Evolutionary conservation across 2,888 invertebrate species (phyloP), one percentile per base, ranked within the genome.

Genomic region (Limnephilus lunatus): DNA sequence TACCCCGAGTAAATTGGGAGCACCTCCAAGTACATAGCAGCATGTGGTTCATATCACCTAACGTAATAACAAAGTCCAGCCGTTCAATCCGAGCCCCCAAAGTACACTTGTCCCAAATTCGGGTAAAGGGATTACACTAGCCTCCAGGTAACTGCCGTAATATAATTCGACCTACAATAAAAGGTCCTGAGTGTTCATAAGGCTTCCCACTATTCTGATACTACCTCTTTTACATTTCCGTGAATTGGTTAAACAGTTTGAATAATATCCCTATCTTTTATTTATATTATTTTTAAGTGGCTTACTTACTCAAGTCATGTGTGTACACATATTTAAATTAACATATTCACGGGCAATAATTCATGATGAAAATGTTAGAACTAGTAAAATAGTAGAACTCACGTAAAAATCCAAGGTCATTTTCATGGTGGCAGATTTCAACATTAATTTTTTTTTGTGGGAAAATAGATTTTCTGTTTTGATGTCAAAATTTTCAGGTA

Each of bases 101-200:
- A 68, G 68, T 68, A 68, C 68, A 68, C 68, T 68, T 68, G 68
- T 68, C 68, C 68, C 68, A 68, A 68, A 68, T 68, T 68, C 68
- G 68, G 68, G 68, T 25, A n/a, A 68, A 68, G 25, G 68, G 68
- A 68, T 68, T n/a, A 25, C 9, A 68, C 25, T 9, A 68, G 68
- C 68, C 9, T 9, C 25, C 68, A 68, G 25, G 68, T 68, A 68
- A 68, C 68, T n/a, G 25, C n/a, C 9, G 9, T 68, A n/a, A 68
- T 68, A 68, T 68, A 68, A 68, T 68, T 68, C 25, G 25, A 68
- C 68, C n/a, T 7, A 68, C 68, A 9, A 68, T 68, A 68, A 68
- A 68, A 68, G 68, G 68, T 7, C n/a, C 25, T 2, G 4, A 19
- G 4, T 53, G 14, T 53, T 53, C 53, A 53, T 19, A 53, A 53